Evolutionary conservation across 2,888 invertebrate species (phyloP).

Genomic region (Tenodera sinensis): DNA sequence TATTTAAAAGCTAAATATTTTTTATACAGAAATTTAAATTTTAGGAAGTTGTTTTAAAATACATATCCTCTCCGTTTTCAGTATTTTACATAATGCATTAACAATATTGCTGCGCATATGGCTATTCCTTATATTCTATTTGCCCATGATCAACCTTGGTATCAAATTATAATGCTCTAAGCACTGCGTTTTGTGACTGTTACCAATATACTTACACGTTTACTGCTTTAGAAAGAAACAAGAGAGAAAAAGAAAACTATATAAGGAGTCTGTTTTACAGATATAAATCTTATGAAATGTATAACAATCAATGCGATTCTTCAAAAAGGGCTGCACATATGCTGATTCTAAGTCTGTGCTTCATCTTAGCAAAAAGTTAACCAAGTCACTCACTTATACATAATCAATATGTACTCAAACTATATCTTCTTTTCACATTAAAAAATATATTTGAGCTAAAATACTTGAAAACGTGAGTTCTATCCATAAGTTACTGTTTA

Average conservation of each 20-base stretch:
- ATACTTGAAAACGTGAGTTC: not conserved
- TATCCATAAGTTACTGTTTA: not conserved
- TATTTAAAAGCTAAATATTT: not conserved
- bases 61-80: not conserved
- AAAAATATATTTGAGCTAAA: constrained; percentile 14
- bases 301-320: not conserved
- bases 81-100: not conserved
- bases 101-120: not conserved
- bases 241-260: not conserved
- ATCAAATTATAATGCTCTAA: not conserved
- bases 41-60: not conserved
- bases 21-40: not conserved
- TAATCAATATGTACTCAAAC: not conserved
- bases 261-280: not conserved
- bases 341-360: not conserved
- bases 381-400: not conserved
- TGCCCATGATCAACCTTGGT: not conserved
- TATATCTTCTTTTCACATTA: not conserved
- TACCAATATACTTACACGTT: not conserved
- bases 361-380: not conserved
- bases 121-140: not conserved
- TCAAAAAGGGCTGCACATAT: not conserved
- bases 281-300: not conserved
- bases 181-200: not conserved
- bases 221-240: not conserved